Evolutionary conservation across 2,888 invertebrate species (phyloP), one percentile per base, ranked within the genome.

Genomic region (Lasioglossum malachurum): DNA sequence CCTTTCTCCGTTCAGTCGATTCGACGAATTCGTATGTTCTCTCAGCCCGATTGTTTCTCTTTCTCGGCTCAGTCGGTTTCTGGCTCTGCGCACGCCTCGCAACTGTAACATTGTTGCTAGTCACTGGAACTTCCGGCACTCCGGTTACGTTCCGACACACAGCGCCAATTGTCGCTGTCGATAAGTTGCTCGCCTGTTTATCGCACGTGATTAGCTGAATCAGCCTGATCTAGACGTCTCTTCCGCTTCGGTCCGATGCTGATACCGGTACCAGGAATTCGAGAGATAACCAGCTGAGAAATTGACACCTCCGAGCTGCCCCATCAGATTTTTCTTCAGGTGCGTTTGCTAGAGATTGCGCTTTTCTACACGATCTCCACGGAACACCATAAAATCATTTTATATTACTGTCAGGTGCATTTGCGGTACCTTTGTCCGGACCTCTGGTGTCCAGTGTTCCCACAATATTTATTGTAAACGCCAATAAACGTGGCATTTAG

Each of bases 91-190:
- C 38, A 14, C 19, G 38, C 57, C 46, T 72, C 60, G 57, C 44
- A 69, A 57, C 78, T 69, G 80, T 8, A 77, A 88, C 88, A 83
- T 86, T 84, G 89, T 87, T 78, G 53, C 49, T 69, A 72, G 44
- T 27, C 49, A 31, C n/a, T n/a, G 64, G 53, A 80, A 86, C 80
- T 89, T 89, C 89, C 89, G 89, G 89, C 80, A 85, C 84, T 89
- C 87, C 75, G 87, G 69, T 89, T 89, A 87, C 89, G n/a, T 87
- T 87, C 85, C 84, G 82, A 75, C 81, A 79, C 71, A 75, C 71
- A 75, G 27, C 79, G 74, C 73, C 74, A 82, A 67, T 80, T 69
- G 76, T 80, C 77, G 77, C 19, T n/a, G 44, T 14, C 78, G 87
- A 84, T 82, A 80, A 75, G 77, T 82, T 84, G 41, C 41, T 44